Evolutionary conservation across 2,888 invertebrate species (phyloP), one percentile per base, ranked within the genome.

Genomic region (Zeuzera pyrina): DNA sequence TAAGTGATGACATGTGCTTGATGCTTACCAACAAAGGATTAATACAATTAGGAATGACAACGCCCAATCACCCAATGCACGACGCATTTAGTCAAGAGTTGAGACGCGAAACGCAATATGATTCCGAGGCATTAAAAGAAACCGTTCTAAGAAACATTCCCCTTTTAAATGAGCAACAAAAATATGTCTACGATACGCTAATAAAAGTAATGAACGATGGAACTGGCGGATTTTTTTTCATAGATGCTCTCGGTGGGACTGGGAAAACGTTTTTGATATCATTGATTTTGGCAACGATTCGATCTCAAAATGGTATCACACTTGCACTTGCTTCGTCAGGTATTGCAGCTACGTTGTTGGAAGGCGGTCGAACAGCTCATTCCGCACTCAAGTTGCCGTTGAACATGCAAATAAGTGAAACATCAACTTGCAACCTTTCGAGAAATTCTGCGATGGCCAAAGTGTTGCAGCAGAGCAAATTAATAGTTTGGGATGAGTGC

Each of bases 241-340:
- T 53, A 15, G 49, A 57, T 43, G 51, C 51, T n/a, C 45, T 47
- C n/a, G 53, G 47, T 22, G 52, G 67, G 16, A 67, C 63, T 33
- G 71, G 66, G 3, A 71, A 72, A 54, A 68, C 62, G 15, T 73
- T 63, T 42, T 11, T 33, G 8, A 32, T 27, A 24, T 14, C 15
- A 16, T 27, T 33, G 24, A 29, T 33, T 13, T 29, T 29, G 6
- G 33, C 33, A 24, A 29, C 22, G 14, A 29, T 33, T 15, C 6
- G 33, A 25, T 25, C 25, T n/a, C 22, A 21, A 19, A 16, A 19
- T 16, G 16, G 19, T 3, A 11, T 33, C 8, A 15, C 30, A 8
- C 15, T 31, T 21, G 30, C 24, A n/a, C 11, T 31, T 5, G 30
- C 30, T 24, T 27, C 19, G 8, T n/a, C n/a, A n/a, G n/a, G n/a